Evolutionary conservation across 2,113 vertebrate species (phyloP).

Genomic region (Sebastes schlegelii): DNA sequence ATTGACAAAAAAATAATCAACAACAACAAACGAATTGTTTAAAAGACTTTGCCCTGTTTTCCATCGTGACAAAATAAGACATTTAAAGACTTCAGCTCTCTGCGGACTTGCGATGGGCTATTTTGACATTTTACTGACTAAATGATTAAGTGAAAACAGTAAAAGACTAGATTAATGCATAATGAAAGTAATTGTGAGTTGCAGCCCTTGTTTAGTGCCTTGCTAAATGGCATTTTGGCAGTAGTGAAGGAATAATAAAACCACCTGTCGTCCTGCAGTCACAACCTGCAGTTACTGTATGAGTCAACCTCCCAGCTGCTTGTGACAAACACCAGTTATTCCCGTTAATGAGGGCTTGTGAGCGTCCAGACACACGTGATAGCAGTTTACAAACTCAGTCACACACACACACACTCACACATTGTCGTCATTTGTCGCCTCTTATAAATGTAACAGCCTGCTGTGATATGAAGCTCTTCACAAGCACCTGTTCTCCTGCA

Average conservation of each 20-base stretch:
- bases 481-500: conserved; percentile 39
- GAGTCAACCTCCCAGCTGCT: conserved; percentile 24
- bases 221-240: background rate
- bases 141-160: no score
- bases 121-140: no score
- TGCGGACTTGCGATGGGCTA: no score
- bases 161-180: background rate
- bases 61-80: background rate
- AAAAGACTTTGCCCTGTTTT: background rate
- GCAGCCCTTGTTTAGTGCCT: background rate
- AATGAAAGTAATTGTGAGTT: background rate
- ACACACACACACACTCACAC: conserved; percentile 16
- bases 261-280: background rate
- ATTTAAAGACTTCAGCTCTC: background rate
- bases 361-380: background rate
- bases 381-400: conserved; percentile 11
- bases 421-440: conserved; percentile 32
- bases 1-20: background rate
- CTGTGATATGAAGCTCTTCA: conserved; percentile 6
- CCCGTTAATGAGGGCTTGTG: conserved; percentile 17
- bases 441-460: conserved; percentile 14
- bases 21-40: background rate
- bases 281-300: background rate
- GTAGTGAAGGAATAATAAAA: background rate
- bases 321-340: conserved; percentile 22